A percentile compares a stretch with the other conserved stretches of the same genome.
These are phyloP conservation scores for Chrysolina americana DNA, from an alignment of 2,888 invertebrate species.

Conservation along the genomic window DNA sequence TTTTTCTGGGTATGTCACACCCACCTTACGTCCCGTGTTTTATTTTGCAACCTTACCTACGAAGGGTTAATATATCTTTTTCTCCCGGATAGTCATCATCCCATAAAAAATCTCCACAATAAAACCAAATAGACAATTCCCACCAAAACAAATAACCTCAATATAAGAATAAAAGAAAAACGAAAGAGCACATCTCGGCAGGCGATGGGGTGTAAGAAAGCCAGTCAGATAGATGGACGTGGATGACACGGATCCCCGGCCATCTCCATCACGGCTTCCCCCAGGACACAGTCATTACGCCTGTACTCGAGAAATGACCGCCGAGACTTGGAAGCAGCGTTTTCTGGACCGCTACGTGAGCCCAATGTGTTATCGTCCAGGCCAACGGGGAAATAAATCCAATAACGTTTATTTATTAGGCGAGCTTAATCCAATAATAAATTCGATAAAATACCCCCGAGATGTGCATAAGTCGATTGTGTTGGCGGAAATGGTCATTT, in stretches of 20 bases:
- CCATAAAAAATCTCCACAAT: constrained; percentile 33
- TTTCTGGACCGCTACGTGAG: constrained; percentile 46
- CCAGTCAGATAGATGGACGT: constrained; percentile 50
- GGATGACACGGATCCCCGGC: constrained; percentile 52
- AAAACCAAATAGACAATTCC: constrained; percentile 38
- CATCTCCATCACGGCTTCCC: constrained; percentile 55
- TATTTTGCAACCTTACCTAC: no score
- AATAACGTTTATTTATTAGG: constrained; percentile 53
- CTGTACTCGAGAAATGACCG: constrained; percentile 52
- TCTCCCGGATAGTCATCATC: neutral
- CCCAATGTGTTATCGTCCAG: constrained; percentile 45
- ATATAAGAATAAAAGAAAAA: constrained; percentile 40
- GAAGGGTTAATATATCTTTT: neutral
- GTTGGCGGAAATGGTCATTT: constrained; percentile 14
- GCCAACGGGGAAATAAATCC: constrained; percentile 44
- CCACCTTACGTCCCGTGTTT: no score
- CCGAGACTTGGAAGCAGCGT: constrained; percentile 44
- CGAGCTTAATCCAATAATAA: constrained; percentile 48
- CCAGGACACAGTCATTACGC: constrained; percentile 51
- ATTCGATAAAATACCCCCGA: constrained; percentile 44
- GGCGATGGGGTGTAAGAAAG: constrained; percentile 38
- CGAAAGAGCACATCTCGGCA: constrained; percentile 33
- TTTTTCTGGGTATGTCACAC: no score
- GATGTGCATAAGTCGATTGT: constrained; percentile 35
- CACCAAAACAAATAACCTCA: constrained; percentile 39